Evolutionary conservation across 2,113 vertebrate species (phyloP), one percentile per base, ranked within the genome.

Genomic region (Dicrurus megarhynchus): DNA sequence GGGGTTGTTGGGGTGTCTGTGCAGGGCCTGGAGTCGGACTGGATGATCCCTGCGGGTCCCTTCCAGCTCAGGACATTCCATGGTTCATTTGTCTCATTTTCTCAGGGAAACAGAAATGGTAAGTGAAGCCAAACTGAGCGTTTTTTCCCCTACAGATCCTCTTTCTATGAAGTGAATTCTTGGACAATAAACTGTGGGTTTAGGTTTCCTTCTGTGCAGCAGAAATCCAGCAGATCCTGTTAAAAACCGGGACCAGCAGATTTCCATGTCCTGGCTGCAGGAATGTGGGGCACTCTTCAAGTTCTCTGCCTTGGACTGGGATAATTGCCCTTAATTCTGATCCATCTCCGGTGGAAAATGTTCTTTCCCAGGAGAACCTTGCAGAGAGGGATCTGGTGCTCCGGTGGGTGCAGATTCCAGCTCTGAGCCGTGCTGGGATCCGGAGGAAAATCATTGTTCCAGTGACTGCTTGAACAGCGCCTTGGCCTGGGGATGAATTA

Each of bases 381-480:
- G 52, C 65, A 27, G 46, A 6, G 42, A 17, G 47, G 44, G 9
- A 7, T 4, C 35, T 26, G 64, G 7, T 55, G 75, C 94, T 92
- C 67, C 81, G 18, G 27, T 4, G 57, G 41, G 47, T 60, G 76
- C 69, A 89, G 71, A 19, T 57, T 42, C 74, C 59, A 65, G 73
- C 91, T 42, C 95, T 28, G 92, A 95, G 94, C 46, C 7, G 23
- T 33, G 94, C 55, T 70, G 94, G 76, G 53, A 52, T 82, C 95
- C 85, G 17, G 89, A 84, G 90, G 92, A 81, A 87, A 98, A 96
- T 95, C 82, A 75, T 88, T 42, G 56, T 71, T 87, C 57, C 91
- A 80, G 88, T 75, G 93, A 46, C 81, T 93, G 82, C 70, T 96
- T 67, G 61, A 95, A 63, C 63, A 95, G 87, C 91, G 81, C 81